Conservation (phyloP, 1,140 invertebrate genomes). For the Ooceraea biroi region DNA sequence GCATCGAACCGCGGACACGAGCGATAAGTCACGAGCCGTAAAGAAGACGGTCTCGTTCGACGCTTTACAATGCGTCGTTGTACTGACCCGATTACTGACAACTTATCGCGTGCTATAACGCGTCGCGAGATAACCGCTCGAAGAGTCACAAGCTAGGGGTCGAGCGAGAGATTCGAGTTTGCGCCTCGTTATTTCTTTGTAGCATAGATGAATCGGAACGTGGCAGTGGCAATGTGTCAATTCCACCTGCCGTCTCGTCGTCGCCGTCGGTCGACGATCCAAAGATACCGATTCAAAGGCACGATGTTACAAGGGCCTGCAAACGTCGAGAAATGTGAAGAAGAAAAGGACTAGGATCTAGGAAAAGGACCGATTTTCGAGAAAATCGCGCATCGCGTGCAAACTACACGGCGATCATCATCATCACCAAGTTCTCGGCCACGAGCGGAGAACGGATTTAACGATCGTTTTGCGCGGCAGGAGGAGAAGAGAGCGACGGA, state of each 20-base stretch:
- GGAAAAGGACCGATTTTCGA: neutral
- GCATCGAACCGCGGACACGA: slow-evolving; percentile 23
- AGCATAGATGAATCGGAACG: neutral
- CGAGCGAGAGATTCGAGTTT: slow-evolving; percentile 18
- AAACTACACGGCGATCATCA: neutral
- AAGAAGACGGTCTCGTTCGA: neutral
- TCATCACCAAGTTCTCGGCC: slow-evolving; percentile 74
- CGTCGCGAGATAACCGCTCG: slow-evolving; percentile 62
- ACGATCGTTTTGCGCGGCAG: slow-evolving; percentile 72
- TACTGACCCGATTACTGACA: slow-evolving; percentile 71
- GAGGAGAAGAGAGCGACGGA: slow-evolving; percentile 39
- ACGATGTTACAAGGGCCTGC: too few species aligned
- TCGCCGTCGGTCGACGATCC: too few species aligned
- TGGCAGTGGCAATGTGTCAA: neutral
- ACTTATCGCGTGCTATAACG: slow-evolving; percentile 64
- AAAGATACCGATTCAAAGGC: too few species aligned
- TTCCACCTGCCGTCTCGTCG: too few species aligned
- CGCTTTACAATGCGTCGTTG: slow-evolving; percentile 70
- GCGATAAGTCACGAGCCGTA: slow-evolving; percentile 6
- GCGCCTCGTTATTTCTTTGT: neutral
- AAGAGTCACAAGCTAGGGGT: slow-evolving; percentile 25
- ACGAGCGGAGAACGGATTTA: slow-evolving; percentile 74
- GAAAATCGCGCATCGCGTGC: neutral
- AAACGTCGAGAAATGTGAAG: too few species aligned
- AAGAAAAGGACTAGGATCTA: too few species aligned